A percentile compares a stretch with the other conserved stretches of the same genome.
These are phyloP conservation scores for Epiblema foenella DNA, from an alignment of 2,888 invertebrate genomes.

Conservation along the genomic window DNA sequence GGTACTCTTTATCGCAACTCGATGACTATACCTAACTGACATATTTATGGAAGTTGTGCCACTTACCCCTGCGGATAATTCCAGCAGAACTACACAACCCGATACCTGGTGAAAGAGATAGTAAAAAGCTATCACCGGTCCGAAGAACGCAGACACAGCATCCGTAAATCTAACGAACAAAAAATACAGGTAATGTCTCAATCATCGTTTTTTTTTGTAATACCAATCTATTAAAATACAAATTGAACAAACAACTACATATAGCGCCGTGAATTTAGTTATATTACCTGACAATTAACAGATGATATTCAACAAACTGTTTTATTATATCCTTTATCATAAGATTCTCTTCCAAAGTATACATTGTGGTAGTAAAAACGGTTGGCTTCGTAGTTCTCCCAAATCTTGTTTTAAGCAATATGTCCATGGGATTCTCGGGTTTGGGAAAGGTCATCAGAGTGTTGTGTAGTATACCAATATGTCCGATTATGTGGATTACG, in stretches of 20 bases:
- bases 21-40: too few species aligned
- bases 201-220: not conserved
- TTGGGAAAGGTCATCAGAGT: too few species aligned
- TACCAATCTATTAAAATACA: not conserved
- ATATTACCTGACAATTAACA: slow-evolving; percentile 17
- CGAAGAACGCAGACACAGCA: slow-evolving; percentile 18
- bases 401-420: not conserved
- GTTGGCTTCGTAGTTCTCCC: not conserved
- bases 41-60: too few species aligned
- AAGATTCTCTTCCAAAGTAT: slow-evolving; percentile 9
- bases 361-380: slow-evolving; percentile 2
- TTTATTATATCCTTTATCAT: slow-evolving; percentile 14
- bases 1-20: too few species aligned
- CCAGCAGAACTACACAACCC: slow-evolving; percentile 28
- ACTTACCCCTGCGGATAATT: slow-evolving; percentile 31
- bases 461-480: too few species aligned
- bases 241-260: too few species aligned
- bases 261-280: too few species aligned
- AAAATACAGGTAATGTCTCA: too few species aligned
- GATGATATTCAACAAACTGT: slow-evolving; percentile 24
- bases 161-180: slow-evolving; percentile 19
- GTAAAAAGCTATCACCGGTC: slow-evolving; percentile 30
- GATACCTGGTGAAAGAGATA: slow-evolving; percentile 29
- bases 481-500: too few species aligned
- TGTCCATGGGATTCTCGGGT: too few species aligned